These are phyloP conservation scores for Chaetops frenatus DNA, from an alignment of 2,113 vertebrate species.

Conservation along the genomic window DNA sequence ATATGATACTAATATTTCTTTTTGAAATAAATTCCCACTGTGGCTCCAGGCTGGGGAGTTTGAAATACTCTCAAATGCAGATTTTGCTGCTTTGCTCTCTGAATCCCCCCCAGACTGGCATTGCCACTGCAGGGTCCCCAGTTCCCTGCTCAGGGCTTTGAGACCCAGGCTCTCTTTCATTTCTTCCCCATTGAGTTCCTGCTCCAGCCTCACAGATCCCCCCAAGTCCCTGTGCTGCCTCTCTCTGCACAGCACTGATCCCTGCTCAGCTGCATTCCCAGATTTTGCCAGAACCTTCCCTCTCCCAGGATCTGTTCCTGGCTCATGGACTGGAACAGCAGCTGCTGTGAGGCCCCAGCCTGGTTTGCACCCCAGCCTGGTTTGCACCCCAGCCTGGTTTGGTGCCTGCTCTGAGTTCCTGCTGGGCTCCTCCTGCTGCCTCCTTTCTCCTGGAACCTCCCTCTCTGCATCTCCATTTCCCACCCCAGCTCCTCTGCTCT, in stretches of 20 bases:
- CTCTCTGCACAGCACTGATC: not conserved
- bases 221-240: not conserved
- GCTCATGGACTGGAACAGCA: not conserved
- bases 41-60: not conserved
- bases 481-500: accelerated
- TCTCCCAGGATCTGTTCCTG: not conserved
- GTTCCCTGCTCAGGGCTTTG: not conserved
- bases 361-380: not conserved
- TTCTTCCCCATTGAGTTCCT: not conserved
- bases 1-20: not conserved
- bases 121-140: accelerated
- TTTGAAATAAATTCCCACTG: not conserved
- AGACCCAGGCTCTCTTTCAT: not conserved
- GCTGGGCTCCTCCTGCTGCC: not conserved
- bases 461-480: not conserved
- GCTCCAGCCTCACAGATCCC: not conserved
- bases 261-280: not conserved
- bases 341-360: not conserved
- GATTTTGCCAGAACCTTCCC: not conserved
- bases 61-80: not conserved
- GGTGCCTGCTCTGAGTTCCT: not conserved
- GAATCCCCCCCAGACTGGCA: accelerated
- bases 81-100: not conserved
- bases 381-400: not conserved
- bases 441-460: not conserved